Evolutionary conservation across 2,797 vertebrate genomes (phyloP).

Genomic region (Sebastolobus alascanus): DNA sequence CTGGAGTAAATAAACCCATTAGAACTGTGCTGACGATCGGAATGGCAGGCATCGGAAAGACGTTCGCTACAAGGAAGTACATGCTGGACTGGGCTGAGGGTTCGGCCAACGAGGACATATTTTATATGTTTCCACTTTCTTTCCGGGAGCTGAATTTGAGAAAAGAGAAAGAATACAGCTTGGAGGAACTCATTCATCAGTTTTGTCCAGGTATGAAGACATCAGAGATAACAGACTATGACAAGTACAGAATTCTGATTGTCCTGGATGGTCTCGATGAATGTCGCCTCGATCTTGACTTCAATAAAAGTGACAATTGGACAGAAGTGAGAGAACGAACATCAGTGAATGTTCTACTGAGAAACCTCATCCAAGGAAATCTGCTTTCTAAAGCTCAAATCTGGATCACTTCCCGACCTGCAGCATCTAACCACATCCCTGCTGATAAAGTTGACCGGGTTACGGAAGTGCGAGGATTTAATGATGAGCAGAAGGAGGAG

Average conservation of each 20-base stretch:
- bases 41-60: slow-evolving; percentile 64
- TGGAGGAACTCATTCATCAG: slow-evolving; percentile 26
- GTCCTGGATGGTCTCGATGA: slow-evolving; percentile 69
- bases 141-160: slow-evolving; percentile 65
- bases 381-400: slow-evolving; percentile 63
- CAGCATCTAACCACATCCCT: slow-evolving; percentile 63
- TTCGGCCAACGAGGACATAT: background rate
- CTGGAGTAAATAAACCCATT: background rate
- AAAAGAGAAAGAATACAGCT: slow-evolving; percentile 1
- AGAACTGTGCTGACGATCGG: slow-evolving; percentile 56
- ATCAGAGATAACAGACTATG: slow-evolving; percentile 47
- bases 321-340: rapidly evolving
- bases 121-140: slow-evolving; percentile 49
- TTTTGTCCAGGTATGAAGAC: slow-evolving; percentile 45
- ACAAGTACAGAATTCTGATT: slow-evolving; percentile 30
- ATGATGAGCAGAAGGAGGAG: slow-evolving; percentile 66
- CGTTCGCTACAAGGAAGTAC: slow-evolving; percentile 62
- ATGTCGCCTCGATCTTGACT: slow-evolving; percentile 14
- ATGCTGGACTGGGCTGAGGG: slow-evolving; percentile 68
- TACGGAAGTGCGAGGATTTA: slow-evolving; percentile 76
- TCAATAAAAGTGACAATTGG: background rate
- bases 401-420: slow-evolving; percentile 77
- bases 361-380: slow-evolving; percentile 67
- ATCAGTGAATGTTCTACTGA: slow-evolving; percentile 50
- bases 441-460: slow-evolving; percentile 51